Conservation (phyloP, 2,888 invertebrate species). For the Pseudolycoriella hygida region DNA sequence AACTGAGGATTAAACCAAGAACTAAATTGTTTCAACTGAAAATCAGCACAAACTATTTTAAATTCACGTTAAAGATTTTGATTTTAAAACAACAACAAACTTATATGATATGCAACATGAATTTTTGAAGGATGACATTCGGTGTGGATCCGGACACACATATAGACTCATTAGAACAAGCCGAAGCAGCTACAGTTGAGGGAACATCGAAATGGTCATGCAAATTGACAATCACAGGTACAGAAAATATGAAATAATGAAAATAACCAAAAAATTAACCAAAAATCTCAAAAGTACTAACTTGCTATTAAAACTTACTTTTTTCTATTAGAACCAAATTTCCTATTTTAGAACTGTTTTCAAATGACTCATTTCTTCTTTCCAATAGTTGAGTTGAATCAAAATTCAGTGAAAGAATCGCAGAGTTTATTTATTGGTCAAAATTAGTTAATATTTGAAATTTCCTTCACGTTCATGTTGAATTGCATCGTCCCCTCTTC, state of each 20-base stretch:
- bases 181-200: constrained; percentile 94
- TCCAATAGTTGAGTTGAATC: too few species aligned
- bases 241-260: constrained; percentile 9
- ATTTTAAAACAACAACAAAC: neutral
- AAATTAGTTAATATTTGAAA: too few species aligned
- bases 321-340: neutral
- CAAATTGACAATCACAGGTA: constrained; percentile 99
- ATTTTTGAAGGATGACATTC: constrained; percentile 76
- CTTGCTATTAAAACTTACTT: neutral
- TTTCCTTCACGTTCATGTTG: too few species aligned
- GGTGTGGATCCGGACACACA: constrained; percentile 94
- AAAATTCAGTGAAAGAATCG: too few species aligned
- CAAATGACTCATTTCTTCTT: too few species aligned
- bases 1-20: neutral
- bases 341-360: too few species aligned
- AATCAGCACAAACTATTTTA: too few species aligned
- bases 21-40: neutral
- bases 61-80: neutral
- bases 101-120: neutral
- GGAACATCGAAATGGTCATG: constrained; percentile 99
- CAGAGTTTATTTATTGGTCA: too few species aligned
- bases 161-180: constrained; percentile 94
- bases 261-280: too few species aligned
- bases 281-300: neutral
- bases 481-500: too few species aligned